A percentile compares a stretch with the other conserved stretches of the same genome.
These are phyloP conservation scores for Lutraria rhynchaena DNA, from an alignment of 1,140 invertebrate genomes.

Conservation along the genomic window DNA sequence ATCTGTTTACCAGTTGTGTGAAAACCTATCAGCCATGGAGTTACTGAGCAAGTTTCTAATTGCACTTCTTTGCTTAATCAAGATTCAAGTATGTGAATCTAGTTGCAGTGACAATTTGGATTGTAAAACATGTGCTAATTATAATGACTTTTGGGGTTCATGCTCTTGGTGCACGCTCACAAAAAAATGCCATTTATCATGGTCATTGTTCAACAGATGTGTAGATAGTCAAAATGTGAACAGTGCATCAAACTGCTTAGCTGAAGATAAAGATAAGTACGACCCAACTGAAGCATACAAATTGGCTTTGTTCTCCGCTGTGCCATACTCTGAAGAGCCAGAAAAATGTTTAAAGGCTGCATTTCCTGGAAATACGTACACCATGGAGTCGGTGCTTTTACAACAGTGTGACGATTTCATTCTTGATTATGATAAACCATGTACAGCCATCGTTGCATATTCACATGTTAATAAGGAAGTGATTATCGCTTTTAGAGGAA, in stretches of 20 bases:
- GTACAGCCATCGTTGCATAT: background rate
- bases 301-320: background rate
- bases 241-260: background rate
- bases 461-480: background rate
- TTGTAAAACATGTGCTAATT: slow-evolving; percentile 2
- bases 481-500: background rate
- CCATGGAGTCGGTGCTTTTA: background rate
- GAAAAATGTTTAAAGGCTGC: background rate
- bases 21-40: no score
- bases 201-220: slow-evolving; percentile 1
- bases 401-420: background rate
- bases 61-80: no score
- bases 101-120: background rate
- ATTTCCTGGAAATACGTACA: background rate
- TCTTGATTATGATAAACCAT: background rate
- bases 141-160: background rate
- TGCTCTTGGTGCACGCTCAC: slow-evolving; percentile 29
- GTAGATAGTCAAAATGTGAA: background rate
- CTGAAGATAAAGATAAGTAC: background rate
- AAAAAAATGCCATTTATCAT: slow-evolving; percentile 9
- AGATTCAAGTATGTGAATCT: no score
- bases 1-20: no score
- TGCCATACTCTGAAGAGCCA: background rate
- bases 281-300: background rate
- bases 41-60: no score